Base-by-base conservation (phyloP, 2,888 invertebrate species). In the Nematopogon swammerdamellus region DNA sequence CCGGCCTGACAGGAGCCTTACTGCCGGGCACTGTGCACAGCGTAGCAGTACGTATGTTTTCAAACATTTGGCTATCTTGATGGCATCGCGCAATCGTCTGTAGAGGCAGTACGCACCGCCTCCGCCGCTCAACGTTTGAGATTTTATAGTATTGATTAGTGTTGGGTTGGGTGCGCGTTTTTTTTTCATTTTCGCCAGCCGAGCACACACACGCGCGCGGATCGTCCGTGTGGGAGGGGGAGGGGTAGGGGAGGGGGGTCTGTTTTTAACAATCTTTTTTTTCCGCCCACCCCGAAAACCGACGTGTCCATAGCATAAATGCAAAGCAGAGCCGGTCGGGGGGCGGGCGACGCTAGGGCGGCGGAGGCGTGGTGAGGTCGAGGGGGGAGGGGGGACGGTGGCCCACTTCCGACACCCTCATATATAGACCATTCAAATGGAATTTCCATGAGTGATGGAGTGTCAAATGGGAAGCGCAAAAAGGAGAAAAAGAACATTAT, bases 391-490 rank as follows among this genome's bases (percentile, higher is more conserved):
- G 25, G 25, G 25, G 25, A 10, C 11, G 14, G 3, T 36, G 36
- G 36, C 36, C 36, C 36, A 36, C 36, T 19, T 18, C 65, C 67
- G 69, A 71, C 60, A 67, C 70, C 67, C 71, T 68, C 70, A 67
- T 68, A n/a, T n/a, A 71, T 68, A 70, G 66, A 72, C 72, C 76
- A 76, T 76, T 76, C 75, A 77, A 77, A 79, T 77, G 79, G 79
- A 77, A 77, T 79, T 79, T 79, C 77, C 79, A 74, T 79, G 79
- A 79, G 75, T 79, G 79, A 79, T 79, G 79, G 77, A 79, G 77
- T 79, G 79, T 77, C 79, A 79, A 77, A 77, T 76, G 75, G 68
- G 70, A 75, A 72, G 70, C 71, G 72, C 67, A 74, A 77, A 77
- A 77, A 75, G 71, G 72, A 77, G 75, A 72, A 77, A 53, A 77